Evolutionary conservation across 2,888 invertebrate genomes (phyloP).

Genomic region (Mamestra brassicae): DNA sequence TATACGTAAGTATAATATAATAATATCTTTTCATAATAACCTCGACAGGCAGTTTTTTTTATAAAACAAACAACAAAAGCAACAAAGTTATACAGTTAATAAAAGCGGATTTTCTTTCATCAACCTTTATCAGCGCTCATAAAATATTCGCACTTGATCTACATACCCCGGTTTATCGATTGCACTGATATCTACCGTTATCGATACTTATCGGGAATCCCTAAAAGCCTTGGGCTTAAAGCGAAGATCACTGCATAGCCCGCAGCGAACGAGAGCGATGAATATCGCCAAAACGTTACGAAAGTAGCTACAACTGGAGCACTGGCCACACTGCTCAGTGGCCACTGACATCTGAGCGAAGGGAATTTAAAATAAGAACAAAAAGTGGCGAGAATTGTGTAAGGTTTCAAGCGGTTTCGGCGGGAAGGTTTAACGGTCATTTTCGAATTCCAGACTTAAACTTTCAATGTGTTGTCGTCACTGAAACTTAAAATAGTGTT

Average conservation of each 20-base stretch:
- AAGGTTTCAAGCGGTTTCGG: constrained; percentile 68
- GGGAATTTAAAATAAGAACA: constrained; percentile 67
- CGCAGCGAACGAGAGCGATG: constrained; percentile 59
- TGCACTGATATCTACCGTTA: constrained; percentile 56
- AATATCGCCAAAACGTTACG: constrained; percentile 70
- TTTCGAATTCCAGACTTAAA: constrained; percentile 16
- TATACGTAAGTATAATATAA: neutral
- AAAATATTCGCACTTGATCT: constrained; percentile 61
- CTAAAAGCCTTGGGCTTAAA: constrained; percentile 59
- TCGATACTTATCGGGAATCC: constrained; percentile 63
- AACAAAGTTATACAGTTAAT: constrained; percentile 20
- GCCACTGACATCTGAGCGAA: constrained; percentile 64
- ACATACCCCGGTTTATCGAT: constrained; percentile 53
- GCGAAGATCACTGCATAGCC: constrained; percentile 52
- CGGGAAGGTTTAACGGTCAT: constrained; percentile 48
- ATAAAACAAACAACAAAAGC: neutral
- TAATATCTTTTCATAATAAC: neutral
- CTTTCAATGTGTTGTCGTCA: neutral
- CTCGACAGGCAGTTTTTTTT: neutral
- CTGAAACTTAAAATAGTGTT: neutral
- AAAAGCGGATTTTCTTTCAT: constrained; percentile 45
- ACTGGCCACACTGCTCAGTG: constrained; percentile 69
- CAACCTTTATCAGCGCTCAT: constrained; percentile 43
- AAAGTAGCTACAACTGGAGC: constrained; percentile 69
- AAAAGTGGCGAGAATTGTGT: constrained; percentile 69